A percentile compares a stretch with the other conserved stretches of the same genome.
These are phyloP conservation scores for Melanotaenia duboulayi DNA, from an alignment of 2,113 vertebrate species.

Conservation along the genomic window DNA sequence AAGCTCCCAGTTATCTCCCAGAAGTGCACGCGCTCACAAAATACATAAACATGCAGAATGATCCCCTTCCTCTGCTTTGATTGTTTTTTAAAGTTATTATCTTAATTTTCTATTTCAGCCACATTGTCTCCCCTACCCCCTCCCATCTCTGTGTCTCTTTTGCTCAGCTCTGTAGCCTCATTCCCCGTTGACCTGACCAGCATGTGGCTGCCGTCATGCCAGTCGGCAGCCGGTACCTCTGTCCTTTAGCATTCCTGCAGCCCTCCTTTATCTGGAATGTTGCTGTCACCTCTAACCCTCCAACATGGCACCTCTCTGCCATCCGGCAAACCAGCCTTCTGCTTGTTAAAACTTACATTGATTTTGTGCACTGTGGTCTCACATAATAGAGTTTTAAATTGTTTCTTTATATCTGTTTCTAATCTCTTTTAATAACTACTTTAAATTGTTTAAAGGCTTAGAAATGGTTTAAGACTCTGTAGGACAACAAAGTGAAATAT, in stretches of 20 bases:
- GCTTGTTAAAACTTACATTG: background rate
- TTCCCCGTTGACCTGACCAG: slow-evolving; percentile 68
- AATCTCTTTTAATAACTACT: background rate
- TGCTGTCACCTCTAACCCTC: slow-evolving; percentile 40
- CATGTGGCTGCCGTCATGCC: slow-evolving; percentile 59
- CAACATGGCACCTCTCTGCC: slow-evolving; percentile 57
- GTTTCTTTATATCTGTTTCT: background rate
- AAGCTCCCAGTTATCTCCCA: slow-evolving; percentile 46
- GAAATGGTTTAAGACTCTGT: background rate
- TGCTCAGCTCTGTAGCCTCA: slow-evolving; percentile 36
- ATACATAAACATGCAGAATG: slow-evolving; percentile 27
- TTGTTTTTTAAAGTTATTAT: slow-evolving; percentile 71
- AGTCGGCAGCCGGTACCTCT: slow-evolving; percentile 61
- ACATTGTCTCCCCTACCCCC: slow-evolving; percentile 1
- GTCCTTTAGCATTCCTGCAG: slow-evolving; percentile 57
- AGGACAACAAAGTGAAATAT: background rate
- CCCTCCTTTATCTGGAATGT: slow-evolving; percentile 46
- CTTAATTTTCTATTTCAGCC: slow-evolving; percentile 40
- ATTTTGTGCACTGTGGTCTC: background rate
- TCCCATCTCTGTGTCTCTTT: slow-evolving; percentile 7
- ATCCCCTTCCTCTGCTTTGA: slow-evolving; percentile 58
- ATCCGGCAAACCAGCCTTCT: slow-evolving; percentile 9
- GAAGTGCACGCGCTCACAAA: slow-evolving; percentile 3
- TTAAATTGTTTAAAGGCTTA: background rate
- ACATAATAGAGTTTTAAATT: background rate